Evolutionary conservation across 2,888 invertebrate genomes (phyloP).

Genomic region (Neuroscelio doddi): DNA sequence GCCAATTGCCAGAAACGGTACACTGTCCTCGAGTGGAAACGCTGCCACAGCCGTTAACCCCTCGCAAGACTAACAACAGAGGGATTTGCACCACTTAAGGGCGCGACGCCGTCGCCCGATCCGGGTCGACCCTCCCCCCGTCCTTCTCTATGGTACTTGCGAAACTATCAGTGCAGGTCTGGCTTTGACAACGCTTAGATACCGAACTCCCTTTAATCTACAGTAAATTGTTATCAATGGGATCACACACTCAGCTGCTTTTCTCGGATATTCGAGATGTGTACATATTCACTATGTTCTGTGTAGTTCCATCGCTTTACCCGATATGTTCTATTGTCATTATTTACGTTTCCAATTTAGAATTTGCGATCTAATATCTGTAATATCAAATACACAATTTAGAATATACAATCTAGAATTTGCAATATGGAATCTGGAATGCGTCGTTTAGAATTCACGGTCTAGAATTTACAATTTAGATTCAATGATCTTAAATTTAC

Average conservation of each 20-base stretch:
- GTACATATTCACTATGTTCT: no score
- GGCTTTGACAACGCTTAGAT: slow-evolving; percentile 31
- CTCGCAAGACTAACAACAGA: slow-evolving; percentile 11
- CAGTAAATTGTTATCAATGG: slow-evolving; percentile 36
- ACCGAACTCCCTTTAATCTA: slow-evolving; percentile 34
- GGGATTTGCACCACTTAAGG: slow-evolving; percentile 20
- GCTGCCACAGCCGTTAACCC: slow-evolving; percentile 24
- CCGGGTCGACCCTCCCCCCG: neutral
- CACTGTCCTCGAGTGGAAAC: slow-evolving; percentile 25
- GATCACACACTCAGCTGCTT: slow-evolving; percentile 24
- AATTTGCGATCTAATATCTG: no score
- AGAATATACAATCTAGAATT: no score
- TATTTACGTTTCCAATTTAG: no score
- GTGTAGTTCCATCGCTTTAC: no score
- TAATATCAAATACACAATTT: no score
- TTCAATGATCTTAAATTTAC: no score
- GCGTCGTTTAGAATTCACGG: no score
- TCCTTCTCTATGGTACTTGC: no score
- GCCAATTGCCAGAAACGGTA: slow-evolving; percentile 36
- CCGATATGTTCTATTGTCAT: no score
- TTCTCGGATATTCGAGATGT: slow-evolving; percentile 35
- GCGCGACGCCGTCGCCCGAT: slow-evolving; percentile 13
- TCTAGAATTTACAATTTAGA: no score
- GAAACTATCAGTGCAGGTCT: slow-evolving; percentile 19
- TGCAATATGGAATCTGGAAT: no score